Percentiles rank a stretch among this genome's conserved stretches.
These are phyloP conservation scores for Gouania willdenowi DNA, from an alignment of 2,797 vertebrate species.

Conservation along the genomic window DNA sequence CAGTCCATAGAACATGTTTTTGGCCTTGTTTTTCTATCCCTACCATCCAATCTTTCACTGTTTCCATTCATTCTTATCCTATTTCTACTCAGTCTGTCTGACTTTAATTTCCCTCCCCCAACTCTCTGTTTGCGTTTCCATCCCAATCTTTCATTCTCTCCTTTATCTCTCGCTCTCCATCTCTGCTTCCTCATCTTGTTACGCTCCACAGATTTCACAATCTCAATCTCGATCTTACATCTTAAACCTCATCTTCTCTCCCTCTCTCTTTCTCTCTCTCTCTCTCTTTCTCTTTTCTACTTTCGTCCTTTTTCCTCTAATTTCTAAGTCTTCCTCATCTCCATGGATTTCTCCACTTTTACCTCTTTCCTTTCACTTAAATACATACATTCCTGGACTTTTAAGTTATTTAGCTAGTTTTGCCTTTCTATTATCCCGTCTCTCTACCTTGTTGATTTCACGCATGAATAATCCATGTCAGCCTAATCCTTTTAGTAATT, in stretches of 20 bases:
- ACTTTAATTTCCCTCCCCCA: conserved; percentile 9
- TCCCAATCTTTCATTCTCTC: conserved; percentile 21
- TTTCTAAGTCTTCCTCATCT: too few species aligned
- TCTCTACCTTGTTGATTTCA: conserved; percentile 36
- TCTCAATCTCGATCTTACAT: conserved; percentile 35
- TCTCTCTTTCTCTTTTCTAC: background rate
- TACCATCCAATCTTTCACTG: background rate
- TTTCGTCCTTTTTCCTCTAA: too few species aligned
- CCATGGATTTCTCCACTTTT: background rate
- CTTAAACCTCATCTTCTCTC: conserved; percentile 26
- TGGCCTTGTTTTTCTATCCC: too few species aligned
- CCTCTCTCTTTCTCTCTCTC: background rate
- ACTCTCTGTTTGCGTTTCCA: conserved; percentile 19
- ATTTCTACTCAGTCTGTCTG: background rate
- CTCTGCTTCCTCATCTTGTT: conserved; percentile 30
- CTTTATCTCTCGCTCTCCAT: conserved; percentile 13
- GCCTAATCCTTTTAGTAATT: conserved; percentile 64
- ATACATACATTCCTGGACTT: conserved; percentile 27
- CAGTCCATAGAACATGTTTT: too few species aligned
- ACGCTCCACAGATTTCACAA: conserved; percentile 31
- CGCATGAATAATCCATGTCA: conserved; percentile 59
- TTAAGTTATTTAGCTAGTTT: conserved; percentile 16
- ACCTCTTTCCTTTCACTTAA: conserved; percentile 10
- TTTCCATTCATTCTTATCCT: background rate
- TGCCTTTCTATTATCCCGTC: background rate